Base-by-base conservation (phyloP, 2,113 vertebrate genomes). In the Eulacestoma nigropectus region DNA sequence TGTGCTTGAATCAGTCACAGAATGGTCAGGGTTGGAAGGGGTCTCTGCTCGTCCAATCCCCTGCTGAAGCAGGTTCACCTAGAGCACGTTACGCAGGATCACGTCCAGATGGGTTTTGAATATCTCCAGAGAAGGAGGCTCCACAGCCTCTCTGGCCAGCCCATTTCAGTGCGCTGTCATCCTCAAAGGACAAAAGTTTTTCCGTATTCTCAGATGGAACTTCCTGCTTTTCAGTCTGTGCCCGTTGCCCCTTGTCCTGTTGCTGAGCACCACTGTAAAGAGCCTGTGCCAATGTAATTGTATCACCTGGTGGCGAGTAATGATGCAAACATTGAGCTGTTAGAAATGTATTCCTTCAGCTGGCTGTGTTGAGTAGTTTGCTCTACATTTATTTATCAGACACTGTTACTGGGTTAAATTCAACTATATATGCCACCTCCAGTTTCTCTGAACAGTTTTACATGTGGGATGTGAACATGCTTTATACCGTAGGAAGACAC, bases 1-100 rank as follows among this genome's bases (percentile, higher is more conserved):
- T 57, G 72, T 59, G 63, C 60, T 74, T 91, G 67, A 86, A 59
- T 87, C 70, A 91, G 12, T 63, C 72, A 83, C 63, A 69, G 72
- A 63, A 29, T 37, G 15, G 22, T 49, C 11, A 4, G 49, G 26
- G 18, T 37, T 69, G 56, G 55, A 37, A 55, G 32, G 41, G 21
- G 8, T 35, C 21, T 62, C 32, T 70, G 56, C 64, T 63, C 4
- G 4, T 70, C 49, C 63, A 35, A 19, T 29, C 7, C 26, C 26
- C 35, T 77, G 41, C 56, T 42, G 29, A 49, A 49, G 32, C 63
- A 84, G 63, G 7, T 7, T 63, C 29, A 30, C 60, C 44, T 44
- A 21, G 33, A 74, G 46, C 33, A 74, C 27, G 25, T 29, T 42
- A 49, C 7, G 10, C 18, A 42, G 42, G 32, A 29, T 37, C 17